Base-by-base conservation (phyloP, 1,140 invertebrate species). In the Lepidotrigona ventralis region DNA sequence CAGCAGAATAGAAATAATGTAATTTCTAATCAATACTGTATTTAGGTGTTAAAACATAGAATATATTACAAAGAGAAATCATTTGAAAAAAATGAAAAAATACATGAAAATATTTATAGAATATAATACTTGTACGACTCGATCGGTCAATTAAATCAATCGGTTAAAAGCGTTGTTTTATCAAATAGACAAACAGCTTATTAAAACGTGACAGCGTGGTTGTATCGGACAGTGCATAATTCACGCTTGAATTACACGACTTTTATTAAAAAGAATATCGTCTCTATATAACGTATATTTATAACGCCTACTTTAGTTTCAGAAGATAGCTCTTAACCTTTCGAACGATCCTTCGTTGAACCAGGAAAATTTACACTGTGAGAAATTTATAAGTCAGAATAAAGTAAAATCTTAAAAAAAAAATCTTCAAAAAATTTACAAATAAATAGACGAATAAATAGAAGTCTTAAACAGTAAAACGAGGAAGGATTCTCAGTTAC, bases 141-240 rank as follows among this genome's bases (percentile, higher is more conserved):
- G 70, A 71, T 26, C 70, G 39, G 6, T 26, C 17, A 71, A 71
- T 71, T 71, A 71, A 56, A 56, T 54, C 26, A 51, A 54, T 54
- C 72, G n/a, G 70, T 53, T 71, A 71, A 71, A 71, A 71, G 53
- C n/a, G 46, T 71, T 71, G 53, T 39, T 71, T 71, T 71, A 71
- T 71, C 70, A 19, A 71, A 71, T 71, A 71, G 70, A 71, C 70
- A 26, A n/a, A 14, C 46, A 53, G 46, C 23, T 53, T 71, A 53
- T 53, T 71, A 71, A 71, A 71, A 46, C 70, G 46, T n/a, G 70
- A 26, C n/a, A 71, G 23, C 46, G 68, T 68, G 68, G 29, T 21
- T 21, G 68, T 71, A 71, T 71, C 70, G 23, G n/a, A 8, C 46
- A 23, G 68, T 26, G 23, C 69, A 26, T 17, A 53, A n/a, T 33